These are phyloP conservation scores for Ornithoptera priamus DNA, from an alignment of 2,888 invertebrate species.

Conservation along the genomic window DNA sequence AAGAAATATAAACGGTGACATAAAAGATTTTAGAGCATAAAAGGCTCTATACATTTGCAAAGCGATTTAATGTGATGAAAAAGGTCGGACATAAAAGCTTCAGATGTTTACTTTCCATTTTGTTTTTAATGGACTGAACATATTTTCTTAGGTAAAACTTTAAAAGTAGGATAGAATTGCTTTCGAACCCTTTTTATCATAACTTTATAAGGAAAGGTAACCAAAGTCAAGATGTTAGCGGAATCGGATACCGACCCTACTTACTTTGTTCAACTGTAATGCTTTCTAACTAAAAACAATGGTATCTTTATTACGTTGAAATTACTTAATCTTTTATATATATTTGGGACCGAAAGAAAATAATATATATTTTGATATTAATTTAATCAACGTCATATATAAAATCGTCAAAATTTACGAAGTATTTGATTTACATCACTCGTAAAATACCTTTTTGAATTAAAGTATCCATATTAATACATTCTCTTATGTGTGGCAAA, in stretches of 20 bases:
- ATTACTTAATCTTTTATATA: not conserved
- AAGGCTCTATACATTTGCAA: slow-evolving; percentile 22
- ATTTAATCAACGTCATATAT: not conserved
- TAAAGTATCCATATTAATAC: too few species aligned
- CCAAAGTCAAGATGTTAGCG: not conserved
- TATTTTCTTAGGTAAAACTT: slow-evolving; percentile 23
- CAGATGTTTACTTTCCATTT: slow-evolving; percentile 27
- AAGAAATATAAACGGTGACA: not conserved
- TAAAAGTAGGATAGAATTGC: slow-evolving; percentile 18
- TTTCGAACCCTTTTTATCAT: slow-evolving; percentile 19
- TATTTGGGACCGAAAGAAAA: not conserved
- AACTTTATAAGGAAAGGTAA: slow-evolving; percentile 8
- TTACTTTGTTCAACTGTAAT: slow-evolving; percentile 1
- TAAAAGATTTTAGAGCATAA: slow-evolving; percentile 9
- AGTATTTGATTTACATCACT: too few species aligned
- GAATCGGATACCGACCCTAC: slow-evolving; percentile 4
- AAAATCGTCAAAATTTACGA: not conserved
- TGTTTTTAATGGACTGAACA: slow-evolving; percentile 25
- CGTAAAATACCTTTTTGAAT: too few species aligned
- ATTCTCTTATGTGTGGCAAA: too few species aligned
- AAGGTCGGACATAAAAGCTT: slow-evolving; percentile 25
- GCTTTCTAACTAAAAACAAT: slow-evolving; percentile 8
- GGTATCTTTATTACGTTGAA: slow-evolving; percentile 3
- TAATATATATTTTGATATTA: not conserved
- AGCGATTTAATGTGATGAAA: slow-evolving; percentile 24